A percentile compares a stretch with the other conserved stretches of the same genome.
Conservation (phyloP, 2,888 invertebrate species). For the Eilema sororculum region DNA sequence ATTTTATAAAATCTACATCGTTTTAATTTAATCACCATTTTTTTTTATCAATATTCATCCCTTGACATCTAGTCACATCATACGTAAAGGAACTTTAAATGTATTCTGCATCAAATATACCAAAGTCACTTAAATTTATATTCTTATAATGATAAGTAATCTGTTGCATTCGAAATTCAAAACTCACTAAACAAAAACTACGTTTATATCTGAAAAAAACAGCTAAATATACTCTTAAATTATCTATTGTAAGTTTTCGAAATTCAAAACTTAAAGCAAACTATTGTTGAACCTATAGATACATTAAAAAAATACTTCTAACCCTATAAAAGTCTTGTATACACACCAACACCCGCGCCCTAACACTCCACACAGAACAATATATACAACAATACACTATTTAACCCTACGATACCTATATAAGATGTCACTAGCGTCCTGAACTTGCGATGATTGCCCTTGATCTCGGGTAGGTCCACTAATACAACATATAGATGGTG, state of each 20-base stretch:
- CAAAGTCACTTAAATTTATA: too few relatives aligned
- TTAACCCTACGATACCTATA: slow-evolving; percentile 93
- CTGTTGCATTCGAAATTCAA: neutral
- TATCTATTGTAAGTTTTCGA: too few relatives aligned
- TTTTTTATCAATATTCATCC: too few relatives aligned
- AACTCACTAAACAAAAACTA: neutral
- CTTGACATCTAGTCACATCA: too few relatives aligned
- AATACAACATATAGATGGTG: slow-evolving; percentile 45
- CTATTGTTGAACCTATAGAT: too few relatives aligned
- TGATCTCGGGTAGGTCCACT: slow-evolving; percentile 99
- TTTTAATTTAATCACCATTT: too few relatives aligned
- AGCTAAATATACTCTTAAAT: neutral
- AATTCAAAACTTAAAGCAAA: neutral
- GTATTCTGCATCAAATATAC: too few relatives aligned
- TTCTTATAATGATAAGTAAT: too few relatives aligned
- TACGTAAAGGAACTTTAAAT: too few relatives aligned
- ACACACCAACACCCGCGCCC: slow-evolving; percentile 54
- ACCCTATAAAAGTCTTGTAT: neutral
- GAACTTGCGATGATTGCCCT: slow-evolving; percentile 99
- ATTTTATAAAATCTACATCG: too few relatives aligned
- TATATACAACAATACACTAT: slow-evolving; percentile 49
- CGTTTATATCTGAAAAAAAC: neutral
- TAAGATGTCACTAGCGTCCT: slow-evolving; percentile 99
- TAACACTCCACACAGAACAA: slow-evolving; percentile 42
- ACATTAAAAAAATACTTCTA: neutral